Evolutionary conservation across 2,888 invertebrate species (phyloP), one percentile per base, ranked within the genome.

Genomic region (Trissonchulus sp.): DNA sequence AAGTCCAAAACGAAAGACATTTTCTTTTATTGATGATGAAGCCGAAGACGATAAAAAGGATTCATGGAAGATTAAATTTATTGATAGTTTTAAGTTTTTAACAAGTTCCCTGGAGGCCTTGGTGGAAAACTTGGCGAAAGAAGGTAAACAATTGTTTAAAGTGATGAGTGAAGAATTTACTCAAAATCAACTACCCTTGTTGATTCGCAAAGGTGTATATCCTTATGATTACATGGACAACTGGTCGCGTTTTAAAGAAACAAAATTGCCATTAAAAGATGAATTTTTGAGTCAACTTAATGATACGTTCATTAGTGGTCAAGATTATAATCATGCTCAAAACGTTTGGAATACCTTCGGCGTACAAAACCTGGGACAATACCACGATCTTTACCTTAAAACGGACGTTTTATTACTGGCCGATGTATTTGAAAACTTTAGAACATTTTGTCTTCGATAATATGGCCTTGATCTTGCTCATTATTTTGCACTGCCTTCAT

Each of bases 401-500:
- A 65, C 65, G 30, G 65, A 34, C n/a, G 65, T 65, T 8, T 31
- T 65, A 28, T 28, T 31, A 65, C 34, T 65, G 34, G 34, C 31
- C n/a, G 65, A 65, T 65, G 30, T 65, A 18, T 65, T 34, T 65
- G 65, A 65, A 31, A 65, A 8, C 34, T 65, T 65, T 31, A 8
- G 65, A 8, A 65, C 15, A 65, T 65, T 65, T 65, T 8, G 31
- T 18, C 8, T 65, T 65, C 34, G n/a, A 31, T 31, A 65, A 8
- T 65, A 65, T 65, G 34, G 34, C 8, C 34, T 65, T 8, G 34
- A 65, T 65, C 65, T 28, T 65, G 65, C n/a, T 31, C 65, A 65
- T 65, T 65, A 65, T 34, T 28, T 18, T 31, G 15, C 65, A 8
- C 65, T 65, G 8, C 65, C 65, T 31, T 31, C 31, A 31, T 65